Evolutionary conservation across 2,888 invertebrate genomes (phyloP), one percentile per base, ranked within the genome.

Genomic region (Acholoe squamosa): DNA sequence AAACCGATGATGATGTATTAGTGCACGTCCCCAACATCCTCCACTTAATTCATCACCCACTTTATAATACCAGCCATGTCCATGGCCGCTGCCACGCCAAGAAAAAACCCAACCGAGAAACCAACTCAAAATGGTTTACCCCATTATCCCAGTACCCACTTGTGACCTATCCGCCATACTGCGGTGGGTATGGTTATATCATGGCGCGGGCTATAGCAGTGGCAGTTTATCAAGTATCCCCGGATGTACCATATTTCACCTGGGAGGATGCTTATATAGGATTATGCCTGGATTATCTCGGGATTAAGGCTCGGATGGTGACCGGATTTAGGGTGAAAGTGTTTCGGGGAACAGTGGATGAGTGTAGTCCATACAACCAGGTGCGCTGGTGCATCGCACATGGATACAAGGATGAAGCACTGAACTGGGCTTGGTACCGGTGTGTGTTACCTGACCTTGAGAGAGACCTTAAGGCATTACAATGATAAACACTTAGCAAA

Each of bases 191-290:
- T 54, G 86, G 52, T 14, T 86, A 86, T 28, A 33, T 86, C 86
- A 52, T 86, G 86, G 0, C 54, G 7, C 25, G 33, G 1, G 10
- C 16, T 19, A 28, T 86, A 16, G 86, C 28, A 1, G 19, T 16
- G 14, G 28, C 16, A 0, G 22, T 86, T 28, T 28, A 25, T 22
- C 12, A 22, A 0, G 22, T 56, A 5, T 52, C 86, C 14, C 54
- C 52, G 0, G 25, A 86, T 31, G n/a, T 86, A 0, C 54, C 86
- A 0, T 52, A 52, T n/a, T 86, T 86, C 16, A 7, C 16, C 14
- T 86, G 52, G 52, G 86, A 86, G 56, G 86, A 86, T 25, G 86
- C 33, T 51, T 86, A 86, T 56, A 33, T 86, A 0, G 86, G 86
- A 7, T 28, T 86, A 19, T 86, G 86, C 25, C 80, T 34, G 43